Evolutionary conservation across 2,888 invertebrate genomes (phyloP), one percentile per base, ranked within the genome.

Genomic region (Cyclophora punctaria): DNA sequence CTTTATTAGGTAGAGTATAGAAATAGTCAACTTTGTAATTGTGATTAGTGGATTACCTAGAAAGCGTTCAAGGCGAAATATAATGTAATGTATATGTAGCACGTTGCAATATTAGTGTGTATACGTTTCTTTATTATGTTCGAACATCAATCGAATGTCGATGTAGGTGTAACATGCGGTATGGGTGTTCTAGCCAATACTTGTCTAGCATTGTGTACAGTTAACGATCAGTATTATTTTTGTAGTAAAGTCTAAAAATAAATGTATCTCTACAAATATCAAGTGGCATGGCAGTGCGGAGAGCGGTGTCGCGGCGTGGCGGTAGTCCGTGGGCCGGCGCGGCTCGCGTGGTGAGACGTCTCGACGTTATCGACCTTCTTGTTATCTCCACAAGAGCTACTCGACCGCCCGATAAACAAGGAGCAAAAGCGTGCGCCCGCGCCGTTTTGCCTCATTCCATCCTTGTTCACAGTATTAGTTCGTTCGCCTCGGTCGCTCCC

Each of bases 341-440:
- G 65, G 63, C 56, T 62, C 61, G 66, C 66, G 62, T 64, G 66
- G 62, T 62, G 58, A 4, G 5, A 37, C 37, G 37, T 37, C 37
- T 37, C 60, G 68, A 67, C 67, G 77, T 75, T 81, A 79, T 80
- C 80, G 75, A 80, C 83, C 83, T 84, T 83, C 75, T 79, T 63
- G 61, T 80, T 82, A 86, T 85, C 80, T 75, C 47, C 67, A 79
- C 79, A 83, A 83, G 83, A 82, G 73, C 81, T 80, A 79, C 71
- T 71, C 76, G 62, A 63, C 73, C 71, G 64, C 57, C 73, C 79
- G 87, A 87, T 88, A 87, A 87, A 81, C 83, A 75, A 74, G 72
- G 64, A 83, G 83, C 84, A 87, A 83, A 87, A 87, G 81, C 80
- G 78, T 87, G 88, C 88, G 88, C 84, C 70, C 74, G 85, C 87